Base-by-base conservation (phyloP, 2,113 vertebrate genomes). In the Cichladusa arquata region DNA sequence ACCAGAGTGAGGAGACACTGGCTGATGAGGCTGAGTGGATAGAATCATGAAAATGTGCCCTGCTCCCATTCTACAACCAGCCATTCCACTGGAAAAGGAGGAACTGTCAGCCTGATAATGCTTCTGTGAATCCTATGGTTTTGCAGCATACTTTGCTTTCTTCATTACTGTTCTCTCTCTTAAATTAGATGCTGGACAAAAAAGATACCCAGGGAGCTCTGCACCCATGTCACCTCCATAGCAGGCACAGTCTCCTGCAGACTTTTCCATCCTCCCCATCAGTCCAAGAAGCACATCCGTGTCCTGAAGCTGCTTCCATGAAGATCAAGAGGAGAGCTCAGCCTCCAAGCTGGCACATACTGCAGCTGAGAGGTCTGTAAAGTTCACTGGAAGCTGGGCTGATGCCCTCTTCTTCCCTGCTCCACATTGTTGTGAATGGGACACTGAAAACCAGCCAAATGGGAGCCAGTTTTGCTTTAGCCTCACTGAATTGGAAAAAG, bases 171-270 rank as follows among this genome's bases (percentile, higher is more conserved):
- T 45, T 38, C 47, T 74, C 56, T 19, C 42, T 73, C 36, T 54
- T 33, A 14, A 78, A 36, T 0, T 22, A 29, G 14, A 28, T 67
- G 28, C n/a, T 51, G 60, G 48, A 31, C 2, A 4, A 33, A 51
- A 61, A 44, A 45, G 50, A 12, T 22, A 40, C 6, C 8, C 14
- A 81, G 56, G 7, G 17, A 61, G 67, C 19, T 74, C 40, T 86
- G 74, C 85, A 69, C 5, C 19, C 7, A 2, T 2, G 2, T 22
- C 4, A 7, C 16, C 31, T 8, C 33, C 64, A 29, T 0, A 7
- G 56, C 28, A 80, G 51, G 42, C 42, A 73, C 20, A 33, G 45
- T 6, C 10, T 81, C 73, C 73, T 15, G n/a, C 26, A 65, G 86
- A 36, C 13, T 91, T 25, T 28, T 57, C 66, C 0, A 0, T 25